These are phyloP conservation scores for Gallinago nigripennis DNA, from an alignment of 2,797 vertebrate genomes.

Conservation along the genomic window DNA sequence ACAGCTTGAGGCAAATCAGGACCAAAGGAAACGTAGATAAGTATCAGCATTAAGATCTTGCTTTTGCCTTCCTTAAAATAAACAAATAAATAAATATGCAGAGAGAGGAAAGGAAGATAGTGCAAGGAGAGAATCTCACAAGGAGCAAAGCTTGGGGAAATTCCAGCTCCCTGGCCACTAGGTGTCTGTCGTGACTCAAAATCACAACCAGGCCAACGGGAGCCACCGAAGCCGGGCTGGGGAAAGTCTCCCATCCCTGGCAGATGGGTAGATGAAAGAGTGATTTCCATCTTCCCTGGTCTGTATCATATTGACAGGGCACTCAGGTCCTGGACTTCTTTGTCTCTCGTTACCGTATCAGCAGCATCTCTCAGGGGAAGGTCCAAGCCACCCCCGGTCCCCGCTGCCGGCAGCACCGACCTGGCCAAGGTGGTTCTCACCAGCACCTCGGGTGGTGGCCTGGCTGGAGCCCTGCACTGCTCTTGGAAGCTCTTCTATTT, in stretches of 20 bases:
- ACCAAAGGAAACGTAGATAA: constrained; percentile 30
- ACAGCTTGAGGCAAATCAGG: background rate
- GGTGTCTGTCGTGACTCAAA: constrained; percentile 48
- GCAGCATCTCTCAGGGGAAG: background rate
- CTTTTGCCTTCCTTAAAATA: background rate
- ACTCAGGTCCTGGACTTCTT: background rate
- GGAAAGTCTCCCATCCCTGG: background rate
- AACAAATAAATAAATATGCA: background rate
- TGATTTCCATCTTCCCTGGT: background rate
- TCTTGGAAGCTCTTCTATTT: constrained; percentile 43
- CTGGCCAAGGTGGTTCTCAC: background rate
- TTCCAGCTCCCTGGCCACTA: background rate
- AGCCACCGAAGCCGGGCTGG: fast-evolving
- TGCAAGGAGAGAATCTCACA: background rate
- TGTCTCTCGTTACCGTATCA: background rate
- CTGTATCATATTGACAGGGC: background rate
- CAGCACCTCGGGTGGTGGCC: background rate
- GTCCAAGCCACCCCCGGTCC: background rate
- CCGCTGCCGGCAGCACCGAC: background rate
- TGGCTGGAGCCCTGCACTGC: background rate
- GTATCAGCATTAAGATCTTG: background rate
- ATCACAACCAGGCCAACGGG: background rate
- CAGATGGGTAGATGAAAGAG: background rate
- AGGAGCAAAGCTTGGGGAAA: background rate
- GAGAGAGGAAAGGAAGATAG: background rate